These are phyloP conservation scores for Microchirus variegatus DNA, from an alignment of 2,797 vertebrate species.

Conservation along the genomic window DNA sequence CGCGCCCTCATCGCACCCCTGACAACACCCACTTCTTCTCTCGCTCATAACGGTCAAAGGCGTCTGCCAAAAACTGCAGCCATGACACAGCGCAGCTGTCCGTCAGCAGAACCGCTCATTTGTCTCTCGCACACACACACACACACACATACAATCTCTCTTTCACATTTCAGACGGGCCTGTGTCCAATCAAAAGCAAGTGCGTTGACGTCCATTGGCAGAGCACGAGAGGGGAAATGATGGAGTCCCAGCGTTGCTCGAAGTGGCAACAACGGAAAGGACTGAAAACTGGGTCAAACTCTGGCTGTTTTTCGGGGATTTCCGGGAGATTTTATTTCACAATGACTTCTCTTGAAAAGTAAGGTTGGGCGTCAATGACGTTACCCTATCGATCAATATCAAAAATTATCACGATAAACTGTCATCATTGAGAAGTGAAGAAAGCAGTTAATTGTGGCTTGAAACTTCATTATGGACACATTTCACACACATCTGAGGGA, in stretches of 20 bases:
- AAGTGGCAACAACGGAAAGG: constrained; percentile 24
- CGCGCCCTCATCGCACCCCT: constrained; percentile 46
- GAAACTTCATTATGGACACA: no score
- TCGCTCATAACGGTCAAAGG: constrained; percentile 33
- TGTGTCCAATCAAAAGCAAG: constrained; percentile 39
- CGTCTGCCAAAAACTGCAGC: constrained; percentile 63
- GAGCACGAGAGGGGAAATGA: constrained; percentile 18
- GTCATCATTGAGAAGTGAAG: no score
- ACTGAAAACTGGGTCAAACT: not conserved
- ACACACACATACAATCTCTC: constrained; percentile 5
- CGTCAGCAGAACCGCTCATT: constrained; percentile 46
- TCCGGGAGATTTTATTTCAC: no score
- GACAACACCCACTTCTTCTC: constrained; percentile 42
- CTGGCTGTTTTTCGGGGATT: no score
- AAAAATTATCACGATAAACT: no score
- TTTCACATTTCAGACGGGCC: constrained; percentile 50
- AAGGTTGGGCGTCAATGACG: no score
- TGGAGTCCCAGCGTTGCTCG: constrained; percentile 26
- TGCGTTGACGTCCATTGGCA: constrained; percentile 12
- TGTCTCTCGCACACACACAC: constrained; percentile 53
- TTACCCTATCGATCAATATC: no score
- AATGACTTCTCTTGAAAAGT: no score
- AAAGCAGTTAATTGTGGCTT: no score
- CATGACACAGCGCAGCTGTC: constrained; percentile 68
- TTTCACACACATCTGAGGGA: no score